Evolutionary conservation across 2,113 vertebrate species (phyloP).

Genomic region (Scophthalmus maximus): DNA sequence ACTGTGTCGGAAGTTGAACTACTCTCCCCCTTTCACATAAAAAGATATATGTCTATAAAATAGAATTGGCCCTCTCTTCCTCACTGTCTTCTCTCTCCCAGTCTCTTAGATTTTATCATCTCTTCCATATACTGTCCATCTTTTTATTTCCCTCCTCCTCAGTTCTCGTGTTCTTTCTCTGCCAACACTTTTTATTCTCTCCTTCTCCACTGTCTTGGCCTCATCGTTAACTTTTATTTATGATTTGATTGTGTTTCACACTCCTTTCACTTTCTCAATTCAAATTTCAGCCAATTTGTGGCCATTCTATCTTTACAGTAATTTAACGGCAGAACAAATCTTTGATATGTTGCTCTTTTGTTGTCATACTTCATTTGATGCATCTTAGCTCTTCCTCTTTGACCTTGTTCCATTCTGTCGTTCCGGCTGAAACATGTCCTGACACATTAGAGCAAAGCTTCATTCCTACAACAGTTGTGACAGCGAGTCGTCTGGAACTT

Average conservation of each 20-base stretch:
- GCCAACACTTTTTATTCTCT: constrained; percentile 11
- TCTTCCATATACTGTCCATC: constrained; percentile 4
- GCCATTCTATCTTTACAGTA: neutral
- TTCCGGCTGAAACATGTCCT: constrained; percentile 15
- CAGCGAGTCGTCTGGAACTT: constrained; percentile 47
- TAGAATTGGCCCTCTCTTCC: constrained; percentile 11
- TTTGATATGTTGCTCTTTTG: neutral
- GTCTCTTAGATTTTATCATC: constrained; percentile 24
- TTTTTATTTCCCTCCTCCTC: constrained; percentile 27
- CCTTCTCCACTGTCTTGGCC: constrained; percentile 8
- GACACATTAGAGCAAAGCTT: constrained; percentile 19
- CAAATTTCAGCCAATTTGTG: neutral
- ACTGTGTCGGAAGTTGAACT: constrained; percentile 1
- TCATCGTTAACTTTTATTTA: neutral
- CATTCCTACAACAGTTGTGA: constrained; percentile 51
- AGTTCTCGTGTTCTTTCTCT: too few species aligned
- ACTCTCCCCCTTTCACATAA: constrained; percentile 4
- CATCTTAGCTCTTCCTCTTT: constrained; percentile 11
- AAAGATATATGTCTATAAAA: constrained; percentile 17
- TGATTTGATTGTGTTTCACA: neutral
- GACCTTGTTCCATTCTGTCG: constrained; percentile 17
- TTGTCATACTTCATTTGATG: neutral
- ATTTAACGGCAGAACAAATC: neutral
- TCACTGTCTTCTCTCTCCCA: constrained; percentile 12
- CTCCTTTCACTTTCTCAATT: too few species aligned